Base-by-base conservation (phyloP, 2,888 invertebrate species). In the Oscheius sp. region DNA sequence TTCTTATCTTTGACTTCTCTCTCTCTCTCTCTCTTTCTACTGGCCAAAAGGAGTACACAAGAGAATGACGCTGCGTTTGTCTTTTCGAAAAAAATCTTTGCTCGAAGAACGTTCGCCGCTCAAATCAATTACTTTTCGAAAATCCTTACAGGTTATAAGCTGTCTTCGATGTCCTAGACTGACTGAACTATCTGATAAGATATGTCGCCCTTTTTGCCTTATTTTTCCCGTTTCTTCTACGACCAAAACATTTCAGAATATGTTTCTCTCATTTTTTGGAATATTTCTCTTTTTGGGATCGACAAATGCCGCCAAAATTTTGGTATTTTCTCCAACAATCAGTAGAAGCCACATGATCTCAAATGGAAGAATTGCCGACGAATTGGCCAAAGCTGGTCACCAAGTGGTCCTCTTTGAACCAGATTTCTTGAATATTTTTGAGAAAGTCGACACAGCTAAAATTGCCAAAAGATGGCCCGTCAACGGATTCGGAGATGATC, bases 361-460 rank as follows among this genome's bases (percentile, higher is more conserved):
- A 2, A 78, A 80, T 42, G 78, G 73, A 15, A 53, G 80, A 46
- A 77, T 82, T 27, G 82, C 82, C 1, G 81, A 82, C 65, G 76
- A 75, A 8, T 61, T 82, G 29, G 79, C 74, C 12, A 65, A 58
- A 39, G 82, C 79, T 23, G 80, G 79, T 5, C 82, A 82, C 64
- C 71, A 82, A 39, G 82, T 82, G 58, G 71, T 74, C 3, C 67
- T 74, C 17, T 74, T 76, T n/a, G 76, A 76, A 45, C 76, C 76
- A 25, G 76, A 76, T 31, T 76, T 74, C 45, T 27, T 71, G 2
- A 63, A 71, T 53, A 39, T 74, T 2, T 67, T 65, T 10, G 71
- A 76, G 23, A 76, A 76, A 61, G 71, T 74, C 15, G 39, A 66
- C 2, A 68, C 74, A 3, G 70, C 74, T 20, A 71, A 66, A 29